Conservation (phyloP, 2,888 invertebrate species). For the Drosophila phalerata region DNA sequence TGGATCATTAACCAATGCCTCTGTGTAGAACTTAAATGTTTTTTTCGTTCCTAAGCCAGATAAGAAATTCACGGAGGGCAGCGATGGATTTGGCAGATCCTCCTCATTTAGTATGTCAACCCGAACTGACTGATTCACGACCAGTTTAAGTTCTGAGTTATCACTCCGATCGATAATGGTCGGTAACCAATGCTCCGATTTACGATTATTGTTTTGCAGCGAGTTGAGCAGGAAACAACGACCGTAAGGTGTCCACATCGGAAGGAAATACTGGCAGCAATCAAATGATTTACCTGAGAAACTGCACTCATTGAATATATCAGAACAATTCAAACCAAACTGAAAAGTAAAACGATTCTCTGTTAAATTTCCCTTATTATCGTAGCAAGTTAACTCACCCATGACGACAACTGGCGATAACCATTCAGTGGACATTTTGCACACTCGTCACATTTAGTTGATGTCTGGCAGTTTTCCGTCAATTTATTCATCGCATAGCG, state of each 20-base stretch:
- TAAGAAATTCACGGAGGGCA: constrained; percentile 54
- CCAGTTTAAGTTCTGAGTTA: constrained; percentile 69
- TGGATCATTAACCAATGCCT: constrained; percentile 89
- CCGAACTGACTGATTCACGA: constrained; percentile 57
- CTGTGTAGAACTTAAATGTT: constrained; percentile 84
- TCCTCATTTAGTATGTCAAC: constrained; percentile 81
- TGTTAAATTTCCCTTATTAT: too few species aligned
- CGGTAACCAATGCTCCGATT: constrained; percentile 76
- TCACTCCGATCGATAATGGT: constrained; percentile 68
- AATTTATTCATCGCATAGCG: constrained; percentile 77
- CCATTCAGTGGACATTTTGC: constrained; percentile 77
- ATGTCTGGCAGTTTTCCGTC: constrained; percentile 64
- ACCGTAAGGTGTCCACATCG: constrained; percentile 88
- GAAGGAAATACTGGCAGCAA: constrained; percentile 88
- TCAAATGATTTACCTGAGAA: constrained; percentile 87
- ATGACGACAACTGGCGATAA: constrained; percentile 67
- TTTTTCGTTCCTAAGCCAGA: constrained; percentile 57
- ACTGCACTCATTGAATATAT: constrained; percentile 86
- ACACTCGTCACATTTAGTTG: constrained; percentile 65
- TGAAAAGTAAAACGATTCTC: constrained; percentile 29
- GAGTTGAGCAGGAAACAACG: constrained; percentile 88
- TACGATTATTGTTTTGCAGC: constrained; percentile 86
- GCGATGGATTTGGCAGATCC: constrained; percentile 79
- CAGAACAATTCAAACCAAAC: constrained; percentile 85
- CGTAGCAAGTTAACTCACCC: constrained; percentile 53